Base-by-base conservation (phyloP, 2,797 vertebrate species). In the Macroramphosus scolopax region DNA sequence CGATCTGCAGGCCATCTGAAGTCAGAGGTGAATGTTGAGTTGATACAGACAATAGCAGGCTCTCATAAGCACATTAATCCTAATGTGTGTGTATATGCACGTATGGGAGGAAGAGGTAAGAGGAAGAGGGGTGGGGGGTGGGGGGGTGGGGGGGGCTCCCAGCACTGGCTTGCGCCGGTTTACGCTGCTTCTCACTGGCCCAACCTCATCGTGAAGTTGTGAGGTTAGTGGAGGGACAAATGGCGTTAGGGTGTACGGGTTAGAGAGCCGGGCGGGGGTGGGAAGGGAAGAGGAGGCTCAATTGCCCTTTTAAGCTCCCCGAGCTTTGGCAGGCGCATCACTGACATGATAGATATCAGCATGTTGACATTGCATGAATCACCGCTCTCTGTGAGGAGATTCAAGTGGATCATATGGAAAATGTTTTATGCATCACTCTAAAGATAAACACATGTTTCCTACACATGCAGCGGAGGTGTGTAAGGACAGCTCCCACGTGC, bases 101-200 rank as follows among this genome's bases (percentile, higher is more conserved):
- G 49, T 63, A 67, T 68, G 73, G 58, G 47, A 79, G 71, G 62
- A 78, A 77, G 70, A 72, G 77, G 66, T 47, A 41, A 5, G 60
- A 41, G 71, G 63, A 65, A 61, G 75, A 31, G 24, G 53, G 63
- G 37, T 68, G 63, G 8, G 46, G 46, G 24, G 53, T 61, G 37
- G 70, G 63, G 8, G 46, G 46, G 44, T 53, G 62, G 33, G 44
- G 51, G 68, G 32, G 50, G 72, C 70, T 66, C 68, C 9, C 60
- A 56, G 75, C 78, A 28, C 87, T 84, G 88, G 84, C 76, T 88
- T 61, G 72, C 29, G 61, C 88, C 82, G 82, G 87, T 88, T 88
- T 81, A 71, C 17, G 26, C 85, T 75, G 88, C 86, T 82, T 87
- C 68, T 68, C 42, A 1, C 83, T 75, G 78, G 85, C 66, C 56